phyloP scores from a whole-genome alignment of 2,888 invertebrate genomes.

The Autographa pulchrina region DNA sequence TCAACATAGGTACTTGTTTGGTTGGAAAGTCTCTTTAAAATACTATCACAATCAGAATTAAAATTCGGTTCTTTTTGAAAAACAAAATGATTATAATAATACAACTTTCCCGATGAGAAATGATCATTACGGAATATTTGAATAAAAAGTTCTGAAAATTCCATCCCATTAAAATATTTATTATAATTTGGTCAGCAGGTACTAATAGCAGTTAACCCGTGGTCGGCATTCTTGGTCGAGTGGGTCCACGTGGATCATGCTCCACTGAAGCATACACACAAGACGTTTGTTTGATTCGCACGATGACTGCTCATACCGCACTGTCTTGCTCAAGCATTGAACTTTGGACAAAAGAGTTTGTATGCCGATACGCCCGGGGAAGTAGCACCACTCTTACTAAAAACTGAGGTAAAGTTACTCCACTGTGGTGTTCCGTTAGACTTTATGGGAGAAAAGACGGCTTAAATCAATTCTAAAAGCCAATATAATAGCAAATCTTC shows the following conservation, averaged over 20 bases:
- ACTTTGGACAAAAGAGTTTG: slow-evolving; percentile 4
- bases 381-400: not conserved
- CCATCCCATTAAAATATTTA: not conserved
- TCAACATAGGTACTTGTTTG: too few species aligned
- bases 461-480: too few species aligned
- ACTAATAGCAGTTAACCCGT: not conserved
- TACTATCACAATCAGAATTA: too few species aligned
- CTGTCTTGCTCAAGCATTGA: slow-evolving; percentile 10
- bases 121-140: too few species aligned
- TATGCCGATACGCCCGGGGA: not conserved
- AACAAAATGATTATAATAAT: too few species aligned
- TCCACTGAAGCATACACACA: slow-evolving; percentile 72
- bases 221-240: slow-evolving; percentile 46
- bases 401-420: not conserved
- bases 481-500: too few species aligned
- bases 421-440: not conserved
- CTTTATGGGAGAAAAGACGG: too few species aligned
- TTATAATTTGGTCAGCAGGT: not conserved
- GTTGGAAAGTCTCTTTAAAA: too few species aligned
- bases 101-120: not conserved
- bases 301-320: slow-evolving; percentile 62
- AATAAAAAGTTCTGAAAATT: not conserved
- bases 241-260: slow-evolving; percentile 71
- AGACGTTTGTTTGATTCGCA: slow-evolving; percentile 66
- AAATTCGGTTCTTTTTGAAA: too few species aligned